Base-by-base conservation (phyloP, 1,140 invertebrate species). In the Andrena cerasifolii region DNA sequence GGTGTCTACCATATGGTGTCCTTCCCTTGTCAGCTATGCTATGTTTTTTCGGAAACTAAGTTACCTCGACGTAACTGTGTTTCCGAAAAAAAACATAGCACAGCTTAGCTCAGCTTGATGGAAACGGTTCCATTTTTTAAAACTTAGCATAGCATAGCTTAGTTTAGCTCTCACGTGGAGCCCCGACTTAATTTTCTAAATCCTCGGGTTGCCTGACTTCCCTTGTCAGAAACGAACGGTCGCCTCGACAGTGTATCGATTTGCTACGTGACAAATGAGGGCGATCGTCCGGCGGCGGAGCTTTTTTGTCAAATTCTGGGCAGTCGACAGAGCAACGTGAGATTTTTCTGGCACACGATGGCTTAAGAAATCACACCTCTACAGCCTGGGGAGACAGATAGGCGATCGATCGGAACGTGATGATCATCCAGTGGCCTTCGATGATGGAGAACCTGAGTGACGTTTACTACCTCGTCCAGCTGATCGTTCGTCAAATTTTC, bases 371-470 rank as follows among this genome's bases (percentile, higher is more conserved):
- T 31, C 71, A 31, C 14, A 51, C 21, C 45, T 18, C 1, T 31
- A 12, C n/a, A 31, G 24, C n/a, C n/a, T 14, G 26, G 24, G 28
- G 14, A 40, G 24, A 14, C 2, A 12, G 51, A 65, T n/a, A 3
- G 18, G 45, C 10, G 6, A 16, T 45, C 65, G 33, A 65, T 47
- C n/a, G 26, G 4, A 1, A 3, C 3, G 47, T 0, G 7, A 82
- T 28, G 51, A 78, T 77, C 31, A 18, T 1, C 14, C 45, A 63
- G 10, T 47, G 24, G 67, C 26, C 10, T 40, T 79, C 43, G n/a
- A 80, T 49, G 28, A 89, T 90, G 88, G 82, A 83, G 8, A 85
- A 86, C 36, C 14, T 88, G 16, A 77, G 59, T 40, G 77, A 84
- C 47, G 59, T 83, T 61, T 89, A 78, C 53, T 74, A 86, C 56